Evolutionary conservation across 2,888 invertebrate genomes (phyloP), one percentile per base, ranked within the genome.

Genomic region (Habrosyne pyritoides): DNA sequence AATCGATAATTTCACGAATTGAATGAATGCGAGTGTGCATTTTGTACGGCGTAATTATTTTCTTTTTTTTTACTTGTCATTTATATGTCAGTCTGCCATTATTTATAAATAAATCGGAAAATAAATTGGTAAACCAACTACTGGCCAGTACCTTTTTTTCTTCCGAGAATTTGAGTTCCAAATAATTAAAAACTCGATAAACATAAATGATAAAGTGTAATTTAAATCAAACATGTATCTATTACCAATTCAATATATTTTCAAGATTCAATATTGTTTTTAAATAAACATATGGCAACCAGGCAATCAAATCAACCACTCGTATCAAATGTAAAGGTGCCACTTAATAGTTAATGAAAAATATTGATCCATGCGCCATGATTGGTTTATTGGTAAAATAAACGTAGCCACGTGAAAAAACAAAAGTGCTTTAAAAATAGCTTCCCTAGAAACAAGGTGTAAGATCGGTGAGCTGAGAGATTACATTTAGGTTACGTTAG

Each of bases 361-460:
- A 42, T 42, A 42, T 42, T 42, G 42, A 42, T 42, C 18, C 42
- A 18, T 42, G 42, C 42, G 42, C 42, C 2, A 8, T 18, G 12
- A 8, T 42, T 42, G 18, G 42, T 42, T 18, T 42, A 42, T 18
- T 14, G 42, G 42, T 42, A 42, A 42, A 42, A 18, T n/a, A 42
- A 18, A 36, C 36, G 42, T 18, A 42, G 42, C 6, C 42, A 42
- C 42, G 42, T 42, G 42, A 42, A 42, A 42, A 42, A 42, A 42
- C 42, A 42, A 42, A 18, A n/a, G n/a, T 42, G 42, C 42, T 42
- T 18, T 42, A 42, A 42, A 42, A 42, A 42, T 42, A 42, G 18
- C 42, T 42, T 18, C 0, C 8, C 3, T n/a, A n/a, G 18, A 42
- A 42, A 18, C 42, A 42, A 42, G 42, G 42, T 42, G 7, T 18